Evolutionary conservation across 2,113 vertebrate genomes (phyloP), one percentile per base, ranked within the genome.

Genomic region (Trachemys scripta): DNA sequence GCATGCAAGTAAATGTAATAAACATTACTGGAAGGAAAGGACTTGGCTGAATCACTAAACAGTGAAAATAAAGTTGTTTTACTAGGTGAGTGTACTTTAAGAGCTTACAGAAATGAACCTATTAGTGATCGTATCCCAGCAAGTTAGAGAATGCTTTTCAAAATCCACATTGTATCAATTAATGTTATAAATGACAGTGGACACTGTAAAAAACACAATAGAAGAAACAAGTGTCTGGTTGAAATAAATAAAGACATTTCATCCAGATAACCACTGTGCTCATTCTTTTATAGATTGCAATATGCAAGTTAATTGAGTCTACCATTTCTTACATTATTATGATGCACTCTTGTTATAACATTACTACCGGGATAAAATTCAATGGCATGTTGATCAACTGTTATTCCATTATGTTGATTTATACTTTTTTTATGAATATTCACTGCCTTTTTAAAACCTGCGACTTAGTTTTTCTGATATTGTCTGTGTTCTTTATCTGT

Each of bases 31-130:
- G 84, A 97, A 96, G 84, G 83, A 96, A 96, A 81, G 94, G 89
- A 88, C 93, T 96, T 96, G 82, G 47, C 8, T 1, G 62, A 94
- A 88, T 69, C 95, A 56, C 89, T 90, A 96, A 92, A 94, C 87
- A 97, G 96, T 90, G 96, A 97, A 97, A 97, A 97, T 94, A 90
- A 90, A 96, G 53, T 1, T 24, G 80, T 93, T 97, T 97, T 95
- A 95, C 85, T 94, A 10, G 62, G 80, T 38, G 81, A 87, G 82
- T 95, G 76, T 96, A 54, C 86, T 97, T 97, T 95, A 97, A 97
- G 91, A 95, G 88, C 87, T 87, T 54, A 59, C n/a, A 96, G 94
- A 95, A 97, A 90, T 84, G 80, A 95, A 87, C 89, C 79, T 94
- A 80, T 92, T 17, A 0, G 83, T 75, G 91, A 92, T 93, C 84